Evolutionary conservation across 2,797 vertebrate genomes (phyloP), one percentile per base, ranked within the genome.

Genomic region (Momotus momota): DNA sequence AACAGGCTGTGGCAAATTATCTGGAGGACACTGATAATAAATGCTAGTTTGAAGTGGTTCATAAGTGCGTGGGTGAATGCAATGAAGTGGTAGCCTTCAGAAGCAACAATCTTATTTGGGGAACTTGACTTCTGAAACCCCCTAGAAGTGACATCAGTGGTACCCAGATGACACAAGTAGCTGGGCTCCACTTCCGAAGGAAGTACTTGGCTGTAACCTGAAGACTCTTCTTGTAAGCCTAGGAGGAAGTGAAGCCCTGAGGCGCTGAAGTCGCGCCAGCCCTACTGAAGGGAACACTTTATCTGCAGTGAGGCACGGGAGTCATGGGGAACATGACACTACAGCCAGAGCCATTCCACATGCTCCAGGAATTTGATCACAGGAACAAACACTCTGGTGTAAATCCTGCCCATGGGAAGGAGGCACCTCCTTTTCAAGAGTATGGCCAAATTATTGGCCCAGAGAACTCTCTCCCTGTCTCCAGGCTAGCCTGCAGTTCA

Each of bases 211-310:
- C 52, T 27, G 94, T 93, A 96, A 95, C 85, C 31, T 3, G 31
- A 95, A 84, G 89, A 93, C 20, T 48, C 66, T 93, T 48, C 35
- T 64, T 77, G 83, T 91, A 80, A 92, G 71, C 52, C 29, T 13
- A 79, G 85, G 57, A 90, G 93, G 91, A 96, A 96, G 94, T 3
- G 23, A 62, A 94, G 48, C 51, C 70, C 66, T 31, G 75, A 61
- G 85, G 65, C 7, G 2, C 25, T 67, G 92, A 91, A 90, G 64
- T 35, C 21, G 6, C 0, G 51, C 78, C 93, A 91, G 66, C 66
- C 35, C 51, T 49, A 40, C 77, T 64, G 66, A 89, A 71, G 80
- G 55, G 70, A 86, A 46, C 18, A 5, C 20, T 74, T 78, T 43
- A 64, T 91, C 95, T 90, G 62, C 70, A 35, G 29, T 81, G 38